Evolutionary conservation across 1,140 invertebrate species (phyloP), one percentile per base, ranked within the genome.

Genomic region (Drosophila insularis): DNA sequence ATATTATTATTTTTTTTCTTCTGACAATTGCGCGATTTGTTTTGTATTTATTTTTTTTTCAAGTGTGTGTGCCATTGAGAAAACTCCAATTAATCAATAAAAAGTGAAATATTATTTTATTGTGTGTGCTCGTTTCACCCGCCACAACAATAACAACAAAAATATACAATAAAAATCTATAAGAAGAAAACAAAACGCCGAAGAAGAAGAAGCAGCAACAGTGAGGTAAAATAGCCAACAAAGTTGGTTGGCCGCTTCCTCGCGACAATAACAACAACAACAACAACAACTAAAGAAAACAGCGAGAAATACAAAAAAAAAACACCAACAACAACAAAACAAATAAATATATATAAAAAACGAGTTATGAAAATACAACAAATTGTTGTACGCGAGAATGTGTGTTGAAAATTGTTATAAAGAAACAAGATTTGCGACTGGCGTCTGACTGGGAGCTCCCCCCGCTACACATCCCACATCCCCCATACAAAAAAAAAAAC

Each of bases 291-390:
- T 43, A 60, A 8, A n/a, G 39, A 40, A 40, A 40, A 21, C 8
- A 50, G 43, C 56, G 32, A 59, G 56, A 59, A 59, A 59, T 59
- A 59, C 37, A 59, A 73, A 66, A 72, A 66, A 32, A 61, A 19
- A 73, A 1, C 32, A 35, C 10, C 32, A 35, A 11, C 32, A 35
- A 35, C 32, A 61, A 71, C 27, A 66, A 69, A 50, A 71, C 58
- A 43, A 68, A 71, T 61, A 71, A 68, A 63, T 60, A 59, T 27
- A 27, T 60, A 59, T 50, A 13, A 73, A 73, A 82, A 87, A 87
- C 82, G 80, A 87, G 82, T 87, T 87, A 87, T 87, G 84, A 87
- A 87, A 89, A 86, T 87, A 86, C 82, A 55, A 56, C 63, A 79
- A 86, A 89, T 87, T 89, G 80, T 89, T 72, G 74, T 74, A 70